Percentiles rank a stretch among this genome's conserved stretches.
Evolutionary conservation across 2,888 invertebrate species (phyloP).

Genomic region (Euspilapteryx auroguttella): DNA sequence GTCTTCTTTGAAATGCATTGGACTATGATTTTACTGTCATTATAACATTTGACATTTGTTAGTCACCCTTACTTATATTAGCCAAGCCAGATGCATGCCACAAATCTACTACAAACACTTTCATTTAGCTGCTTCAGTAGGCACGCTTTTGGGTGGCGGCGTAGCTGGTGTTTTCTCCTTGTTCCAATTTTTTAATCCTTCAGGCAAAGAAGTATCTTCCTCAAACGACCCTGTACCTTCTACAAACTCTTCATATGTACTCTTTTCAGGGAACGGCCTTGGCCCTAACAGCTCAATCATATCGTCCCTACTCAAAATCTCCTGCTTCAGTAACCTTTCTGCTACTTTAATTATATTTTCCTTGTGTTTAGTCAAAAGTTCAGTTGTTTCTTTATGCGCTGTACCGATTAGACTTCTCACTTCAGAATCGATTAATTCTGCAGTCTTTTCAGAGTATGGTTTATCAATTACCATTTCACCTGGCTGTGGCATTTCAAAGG

Average conservation of each 20-base stretch:
- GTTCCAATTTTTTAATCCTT: conserved; percentile 96
- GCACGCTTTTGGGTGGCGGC: conserved; percentile 23
- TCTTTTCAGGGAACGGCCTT: conserved; percentile 97
- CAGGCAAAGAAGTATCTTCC: conserved; percentile 92
- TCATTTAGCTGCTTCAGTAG: conserved; percentile 10
- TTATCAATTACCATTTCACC: conserved; percentile 94
- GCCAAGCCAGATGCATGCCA: too few species aligned
- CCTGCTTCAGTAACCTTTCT: conserved; percentile 87
- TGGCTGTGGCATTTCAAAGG: conserved; percentile 91
- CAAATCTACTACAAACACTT: too few species aligned
- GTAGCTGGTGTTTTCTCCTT: conserved; percentile 54
- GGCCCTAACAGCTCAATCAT: conserved; percentile 95
- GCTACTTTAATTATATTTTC: conserved; percentile 86
- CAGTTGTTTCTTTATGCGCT: conserved; percentile 81
- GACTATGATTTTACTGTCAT: too few species aligned
- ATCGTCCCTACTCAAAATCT: conserved; percentile 93
- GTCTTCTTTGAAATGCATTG: too few species aligned
- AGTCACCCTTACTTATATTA: too few species aligned
- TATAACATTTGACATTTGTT: too few species aligned
- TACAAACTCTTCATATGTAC: conserved; percentile 99
- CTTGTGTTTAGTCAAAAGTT: conserved; percentile 78
- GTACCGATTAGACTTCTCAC: conserved; percentile 58
- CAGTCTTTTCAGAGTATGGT: conserved; percentile 97
- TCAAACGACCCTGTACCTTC: conserved; percentile 98
- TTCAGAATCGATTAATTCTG: conserved; percentile 93